Base-by-base conservation (phyloP, 1,140 invertebrate species). In the Holcopasites calliopsidis region DNA sequence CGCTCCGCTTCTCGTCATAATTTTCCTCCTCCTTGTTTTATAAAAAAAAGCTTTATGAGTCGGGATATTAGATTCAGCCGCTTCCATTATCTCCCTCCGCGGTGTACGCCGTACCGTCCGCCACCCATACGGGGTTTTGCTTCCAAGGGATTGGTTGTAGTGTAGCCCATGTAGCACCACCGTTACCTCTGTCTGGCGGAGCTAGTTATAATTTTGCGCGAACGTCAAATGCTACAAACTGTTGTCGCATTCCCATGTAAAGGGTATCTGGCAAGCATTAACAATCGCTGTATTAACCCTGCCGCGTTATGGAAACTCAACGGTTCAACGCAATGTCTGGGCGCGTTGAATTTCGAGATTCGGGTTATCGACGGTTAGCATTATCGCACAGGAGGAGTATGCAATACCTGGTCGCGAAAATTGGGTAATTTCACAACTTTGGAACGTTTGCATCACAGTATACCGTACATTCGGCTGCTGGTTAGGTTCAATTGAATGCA, bases 31-130 rank as follows among this genome's bases (percentile, higher is more conserved):
- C 28, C 40, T 75, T 77, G 55, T 79, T 84, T 76, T 73, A 78
- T 72, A 52, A 78, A 76, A 76, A 44, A 55, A 38, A 64, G 65
- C 47, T 79, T 84, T 81, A 73, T 72, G 81, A 66, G 54, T 31
- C 60, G n/a, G 40, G 68, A 81, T 84, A 81, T 81, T 85, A 84
- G 71, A 84, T 75, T 72, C 62, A 50, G 44, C 10, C 33, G 38
- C 44, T n/a, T n/a, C 47, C 44, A 26, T 57, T 35, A n/a, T 18
- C 21, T 5, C 21, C 10, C 7, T 50, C 26, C 1, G 1, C 16
- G 0, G n/a, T n/a, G n/a, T n/a, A n/a, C n/a, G n/a, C n/a, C n/a
- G n/a, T n/a, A n/a, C n/a, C n/a, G n/a, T n/a, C n/a, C n/a, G n/a
- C n/a, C n/a, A n/a, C n/a, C n/a, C n/a, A 47, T 47, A 2, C 42